Evolutionary conservation across 2,113 vertebrate genomes (phyloP).

Genomic region (Synchiropus splendidus): DNA sequence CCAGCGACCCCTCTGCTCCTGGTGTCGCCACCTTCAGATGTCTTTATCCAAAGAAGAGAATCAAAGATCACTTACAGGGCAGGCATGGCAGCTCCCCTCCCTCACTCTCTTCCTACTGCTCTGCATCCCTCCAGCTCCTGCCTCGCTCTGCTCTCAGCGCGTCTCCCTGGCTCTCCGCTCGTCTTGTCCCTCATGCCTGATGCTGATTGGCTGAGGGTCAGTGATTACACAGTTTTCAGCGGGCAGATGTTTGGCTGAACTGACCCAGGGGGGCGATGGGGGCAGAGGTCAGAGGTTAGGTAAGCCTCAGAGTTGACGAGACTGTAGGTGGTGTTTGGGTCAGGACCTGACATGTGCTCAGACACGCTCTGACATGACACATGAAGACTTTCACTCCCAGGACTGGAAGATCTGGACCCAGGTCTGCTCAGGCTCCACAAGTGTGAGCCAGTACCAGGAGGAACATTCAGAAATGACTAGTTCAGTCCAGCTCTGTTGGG

Average conservation of each 20-base stretch:
- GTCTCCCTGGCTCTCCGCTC: constrained; percentile 24
- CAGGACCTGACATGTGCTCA: constrained; percentile 17
- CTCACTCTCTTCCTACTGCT: constrained; percentile 46
- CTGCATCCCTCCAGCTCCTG: constrained; percentile 15
- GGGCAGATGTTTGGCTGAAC: constrained; percentile 53
- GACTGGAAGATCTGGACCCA: no score
- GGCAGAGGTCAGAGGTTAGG: constrained; percentile 54
- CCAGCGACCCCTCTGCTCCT: no score
- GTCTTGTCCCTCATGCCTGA: constrained; percentile 19
- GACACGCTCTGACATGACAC: no score
- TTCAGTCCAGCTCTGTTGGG: no score
- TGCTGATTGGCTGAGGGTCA: constrained; percentile 46
- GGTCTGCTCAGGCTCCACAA: no score
- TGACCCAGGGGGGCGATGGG: constrained; percentile 12
- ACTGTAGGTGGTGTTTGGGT: constrained; percentile 40
- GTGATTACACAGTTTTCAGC: constrained; percentile 46
- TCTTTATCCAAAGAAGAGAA: background rate
- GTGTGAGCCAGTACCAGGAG: no score
- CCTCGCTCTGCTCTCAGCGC: constrained; percentile 24
- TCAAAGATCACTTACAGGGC: constrained; percentile 44
- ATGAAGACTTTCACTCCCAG: no score
- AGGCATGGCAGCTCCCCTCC: constrained; percentile 43
- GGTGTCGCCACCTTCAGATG: no score
- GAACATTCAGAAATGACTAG: no score
- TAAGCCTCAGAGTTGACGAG: constrained; percentile 45